These are phyloP conservation scores for Drosophila subsilvestris DNA, from an alignment of 2,888 invertebrate species.

Conservation along the genomic window DNA sequence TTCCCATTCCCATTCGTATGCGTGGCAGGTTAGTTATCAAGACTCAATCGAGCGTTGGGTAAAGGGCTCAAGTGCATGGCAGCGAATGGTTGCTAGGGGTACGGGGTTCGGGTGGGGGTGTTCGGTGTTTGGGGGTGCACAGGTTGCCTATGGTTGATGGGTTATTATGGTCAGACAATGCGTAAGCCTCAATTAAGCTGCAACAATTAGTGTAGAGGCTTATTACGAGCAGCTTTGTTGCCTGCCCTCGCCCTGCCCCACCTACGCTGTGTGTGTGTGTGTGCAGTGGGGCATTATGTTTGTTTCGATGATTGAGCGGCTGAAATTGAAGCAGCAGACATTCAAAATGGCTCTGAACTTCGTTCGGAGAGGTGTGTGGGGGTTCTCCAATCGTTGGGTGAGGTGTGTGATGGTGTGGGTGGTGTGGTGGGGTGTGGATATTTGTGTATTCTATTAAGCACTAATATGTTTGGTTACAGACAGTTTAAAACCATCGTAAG, in stretches of 20 bases:
- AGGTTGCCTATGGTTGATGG: conserved; percentile 9
- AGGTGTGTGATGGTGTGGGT: neutral
- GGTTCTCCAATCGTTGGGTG: too few species aligned
- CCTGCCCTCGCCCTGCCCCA: neutral
- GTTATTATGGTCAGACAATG: conserved; percentile 34
- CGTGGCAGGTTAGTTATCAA: neutral
- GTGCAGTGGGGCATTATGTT: conserved; percentile 28
- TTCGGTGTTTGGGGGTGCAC: conserved; percentile 4
- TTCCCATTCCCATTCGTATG: neutral
- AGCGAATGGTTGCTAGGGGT: neutral
- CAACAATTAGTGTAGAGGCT: conserved; percentile 55
- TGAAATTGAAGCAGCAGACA: conserved; percentile 1
- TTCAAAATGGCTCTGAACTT: too few species aligned
- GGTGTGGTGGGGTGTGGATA: neutral
- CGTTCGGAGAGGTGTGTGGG: neutral
- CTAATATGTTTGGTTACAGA: conserved; percentile 10
- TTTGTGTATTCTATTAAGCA: conserved; percentile 16
- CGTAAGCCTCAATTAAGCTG: conserved; percentile 64
- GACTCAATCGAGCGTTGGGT: neutral
- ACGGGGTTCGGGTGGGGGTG: neutral
- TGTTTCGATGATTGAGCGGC: conserved; percentile 13
- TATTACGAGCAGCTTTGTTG: conserved; percentile 36
- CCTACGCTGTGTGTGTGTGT: neutral
- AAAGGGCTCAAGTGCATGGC: neutral
- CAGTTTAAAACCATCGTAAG: conserved; percentile 8